Base-by-base conservation (phyloP, 1,140 invertebrate genomes). In the Doryteuthis pealeii region DNA sequence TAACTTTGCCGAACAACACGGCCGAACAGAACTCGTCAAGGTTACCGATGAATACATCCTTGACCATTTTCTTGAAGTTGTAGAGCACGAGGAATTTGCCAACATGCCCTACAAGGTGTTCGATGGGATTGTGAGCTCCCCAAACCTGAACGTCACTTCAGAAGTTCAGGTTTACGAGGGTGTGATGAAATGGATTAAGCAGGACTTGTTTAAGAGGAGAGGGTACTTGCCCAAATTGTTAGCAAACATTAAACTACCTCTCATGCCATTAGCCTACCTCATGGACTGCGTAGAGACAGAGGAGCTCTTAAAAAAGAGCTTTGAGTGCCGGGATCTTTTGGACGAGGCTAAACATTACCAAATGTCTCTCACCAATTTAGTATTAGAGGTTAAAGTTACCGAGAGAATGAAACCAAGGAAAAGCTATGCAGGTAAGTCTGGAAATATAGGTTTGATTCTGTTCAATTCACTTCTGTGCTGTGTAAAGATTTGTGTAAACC, bases 381-480 rank as follows among this genome's bases (percentile, higher is more conserved):
- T 86, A 8, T 79, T 82, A 5, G 80, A 83, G 30, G 71, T 85
- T 49, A 79, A 78, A n/a, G 72, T 83, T 2, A 82, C 82, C 45
- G 80, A 87, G 40, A 82, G 84, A 40, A 86, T 83, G 8, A 77
- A 83, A 35, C 87, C 87, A 18, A 78, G 88, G 32, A 87, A 87
- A 74, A 87, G 86, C 77, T 89, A 86, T 80, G 85, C 88, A 62
- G 88, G 87, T 88, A 77, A 69, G 35, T 40, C n/a, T n/a, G n/a
- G 35, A 40, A 40, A 40, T n/a, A n/a, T n/a, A n/a, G n/a, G n/a
- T n/a, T n/a, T n/a, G n/a, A n/a, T n/a, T n/a, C 62, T 69, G 31
- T 67, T 68, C n/a, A n/a, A n/a, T n/a, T n/a, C n/a, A n/a, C n/a
- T n/a, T n/a, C n/a, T n/a, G n/a, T n/a, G n/a, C n/a, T n/a, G n/a